Percentiles rank a stretch among this genome's conserved stretches.
These are phyloP conservation scores for Drosophila triauraria DNA, from an alignment of 1,140 invertebrate species.

Conservation along the genomic window DNA sequence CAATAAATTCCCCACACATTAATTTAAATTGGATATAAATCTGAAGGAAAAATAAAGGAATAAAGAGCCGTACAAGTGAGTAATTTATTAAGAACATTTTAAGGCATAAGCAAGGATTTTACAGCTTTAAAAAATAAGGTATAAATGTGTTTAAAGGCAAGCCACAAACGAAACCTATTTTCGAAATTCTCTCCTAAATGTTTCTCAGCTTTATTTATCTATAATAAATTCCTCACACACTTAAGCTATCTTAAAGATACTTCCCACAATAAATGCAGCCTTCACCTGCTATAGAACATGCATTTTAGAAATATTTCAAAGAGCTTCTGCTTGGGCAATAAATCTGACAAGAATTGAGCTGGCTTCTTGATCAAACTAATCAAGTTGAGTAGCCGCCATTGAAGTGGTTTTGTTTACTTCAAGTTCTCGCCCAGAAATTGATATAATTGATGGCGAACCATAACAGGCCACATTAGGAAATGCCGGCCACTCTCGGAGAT, in stretches of 20 bases:
- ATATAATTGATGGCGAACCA: constrained; percentile 76
- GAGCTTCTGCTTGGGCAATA: constrained; percentile 23
- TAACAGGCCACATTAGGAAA: constrained; percentile 77
- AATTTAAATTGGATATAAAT: constrained; percentile 1
- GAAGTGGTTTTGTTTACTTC: constrained; percentile 61
- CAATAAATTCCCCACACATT: neutral
- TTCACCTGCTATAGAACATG: constrained; percentile 7
- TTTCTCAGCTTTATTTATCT: neutral
- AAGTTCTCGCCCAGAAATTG: constrained; percentile 66
- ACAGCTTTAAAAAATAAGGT: rapidly evolving
- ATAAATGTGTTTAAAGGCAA: neutral
- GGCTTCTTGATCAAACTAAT: constrained; percentile 48
- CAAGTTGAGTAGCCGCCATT: constrained; percentile 56
- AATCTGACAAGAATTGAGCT: constrained; percentile 29
- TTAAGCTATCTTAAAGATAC: neutral
- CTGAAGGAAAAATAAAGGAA: neutral
- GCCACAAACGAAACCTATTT: neutral
- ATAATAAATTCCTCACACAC: neutral
- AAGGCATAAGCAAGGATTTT: neutral
- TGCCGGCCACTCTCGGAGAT: constrained; percentile 51
- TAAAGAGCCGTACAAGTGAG: neutral
- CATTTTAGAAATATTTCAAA: constrained; percentile 43
- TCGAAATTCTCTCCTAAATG: neutral
- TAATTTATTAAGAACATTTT: neutral
- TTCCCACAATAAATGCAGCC: constrained; percentile 4